phyloP scores from a whole-genome alignment of 2,797 vertebrate genomes.

The Lemur catta region DNA sequence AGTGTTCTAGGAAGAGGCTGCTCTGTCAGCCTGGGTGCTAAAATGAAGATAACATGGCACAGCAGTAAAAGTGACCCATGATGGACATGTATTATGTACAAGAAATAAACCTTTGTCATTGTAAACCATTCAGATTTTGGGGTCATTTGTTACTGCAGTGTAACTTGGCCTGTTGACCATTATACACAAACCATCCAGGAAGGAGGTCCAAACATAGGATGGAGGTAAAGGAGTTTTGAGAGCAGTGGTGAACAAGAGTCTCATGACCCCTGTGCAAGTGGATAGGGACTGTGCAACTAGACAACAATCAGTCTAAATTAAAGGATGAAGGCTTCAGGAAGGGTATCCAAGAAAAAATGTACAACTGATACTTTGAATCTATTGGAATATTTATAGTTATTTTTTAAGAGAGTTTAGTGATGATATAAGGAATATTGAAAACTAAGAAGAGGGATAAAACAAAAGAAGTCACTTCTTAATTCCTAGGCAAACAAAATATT shows the following conservation, averaged over 20 bases:
- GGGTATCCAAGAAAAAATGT: neutral
- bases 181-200: neutral
- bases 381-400: neutral
- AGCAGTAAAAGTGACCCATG: neutral
- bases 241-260: neutral
- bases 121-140: neutral
- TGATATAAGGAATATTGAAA: neutral
- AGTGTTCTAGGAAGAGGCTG: neutral
- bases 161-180: neutral
- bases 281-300: neutral
- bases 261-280: neutral
- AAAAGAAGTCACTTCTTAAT: neutral
- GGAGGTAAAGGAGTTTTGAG: neutral
- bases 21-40: neutral
- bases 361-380: neutral
- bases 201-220: neutral
- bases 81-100: neutral
- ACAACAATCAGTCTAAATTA: neutral
- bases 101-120: neutral
- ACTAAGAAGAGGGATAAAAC: neutral
- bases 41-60: neutral
- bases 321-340: neutral
- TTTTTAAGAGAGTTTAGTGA: conserved; percentile 5
- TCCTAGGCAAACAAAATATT: neutral
- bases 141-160: neutral